Conservation (phyloP, 2,113 vertebrate species). For the Marmota flaviventris region DNA sequence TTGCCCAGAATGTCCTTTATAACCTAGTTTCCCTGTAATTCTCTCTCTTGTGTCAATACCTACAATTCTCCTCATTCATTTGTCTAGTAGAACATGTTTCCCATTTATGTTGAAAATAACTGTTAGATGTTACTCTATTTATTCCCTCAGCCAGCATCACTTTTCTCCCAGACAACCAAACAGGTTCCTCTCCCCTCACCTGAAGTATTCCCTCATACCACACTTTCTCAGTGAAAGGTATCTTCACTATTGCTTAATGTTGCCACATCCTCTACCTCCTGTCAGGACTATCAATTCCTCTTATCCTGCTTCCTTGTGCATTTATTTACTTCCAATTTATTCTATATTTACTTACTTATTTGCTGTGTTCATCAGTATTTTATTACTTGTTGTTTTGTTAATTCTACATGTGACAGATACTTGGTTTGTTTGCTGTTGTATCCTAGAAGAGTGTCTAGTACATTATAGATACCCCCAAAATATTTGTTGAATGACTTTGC, state of each 20-base stretch:
- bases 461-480: neutral
- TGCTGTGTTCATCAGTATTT: neutral
- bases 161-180: neutral
- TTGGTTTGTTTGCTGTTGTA: neutral
- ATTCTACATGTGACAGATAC: neutral
- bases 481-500: neutral
- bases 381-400: neutral
- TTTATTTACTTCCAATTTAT: neutral
- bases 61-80: neutral
- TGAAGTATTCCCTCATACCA: neutral
- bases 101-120: neutral
- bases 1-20: neutral
- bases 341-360: neutral
- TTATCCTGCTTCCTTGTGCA: neutral
- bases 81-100: neutral
- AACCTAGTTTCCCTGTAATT: neutral
- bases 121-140: neutral
- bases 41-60: neutral
- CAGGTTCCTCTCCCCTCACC: neutral
- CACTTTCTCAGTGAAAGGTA: neutral
- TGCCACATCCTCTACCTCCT: neutral
- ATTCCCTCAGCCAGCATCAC: neutral
- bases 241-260: neutral
- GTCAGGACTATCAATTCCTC: neutral
- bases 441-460: neutral